Conservation (phyloP, 2,888 invertebrate species). For the Sepiola atlantica region DNA sequence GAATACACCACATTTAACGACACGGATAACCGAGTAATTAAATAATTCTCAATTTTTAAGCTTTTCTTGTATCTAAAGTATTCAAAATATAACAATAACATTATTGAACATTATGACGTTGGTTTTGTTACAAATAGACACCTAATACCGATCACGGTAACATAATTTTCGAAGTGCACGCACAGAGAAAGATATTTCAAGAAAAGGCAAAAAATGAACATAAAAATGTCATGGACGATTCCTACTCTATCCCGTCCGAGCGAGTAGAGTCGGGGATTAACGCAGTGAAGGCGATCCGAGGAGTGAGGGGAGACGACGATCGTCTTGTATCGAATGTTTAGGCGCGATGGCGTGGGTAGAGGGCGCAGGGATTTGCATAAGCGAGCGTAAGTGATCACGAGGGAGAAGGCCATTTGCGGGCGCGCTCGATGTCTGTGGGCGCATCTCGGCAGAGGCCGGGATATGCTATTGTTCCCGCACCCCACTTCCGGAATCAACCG, state of each 20-base stretch:
- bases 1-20: too few relatives aligned
- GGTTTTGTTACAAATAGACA: too few relatives aligned
- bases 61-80: too few relatives aligned
- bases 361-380: not conserved
- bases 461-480: not conserved
- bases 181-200: too few relatives aligned
- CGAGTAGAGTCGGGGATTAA: not conserved
- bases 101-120: too few relatives aligned
- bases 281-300: not conserved
- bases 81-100: too few relatives aligned
- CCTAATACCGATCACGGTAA: too few relatives aligned
- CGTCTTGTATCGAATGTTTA: not conserved
- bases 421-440: not conserved
- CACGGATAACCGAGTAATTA: too few relatives aligned
- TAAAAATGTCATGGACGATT: too few relatives aligned
- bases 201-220: too few relatives aligned
- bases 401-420: not conserved
- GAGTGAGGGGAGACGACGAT: not conserved
- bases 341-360: not conserved
- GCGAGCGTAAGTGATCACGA: not conserved
- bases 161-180: too few relatives aligned
- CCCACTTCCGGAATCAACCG: constrained; percentile 3
- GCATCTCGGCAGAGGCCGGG: not conserved
- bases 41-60: too few relatives aligned
- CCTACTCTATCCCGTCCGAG: not conserved